phyloP scores from a whole-genome alignment of 2,797 vertebrate species.

The Xiphorhynchus erythropygius region DNA sequence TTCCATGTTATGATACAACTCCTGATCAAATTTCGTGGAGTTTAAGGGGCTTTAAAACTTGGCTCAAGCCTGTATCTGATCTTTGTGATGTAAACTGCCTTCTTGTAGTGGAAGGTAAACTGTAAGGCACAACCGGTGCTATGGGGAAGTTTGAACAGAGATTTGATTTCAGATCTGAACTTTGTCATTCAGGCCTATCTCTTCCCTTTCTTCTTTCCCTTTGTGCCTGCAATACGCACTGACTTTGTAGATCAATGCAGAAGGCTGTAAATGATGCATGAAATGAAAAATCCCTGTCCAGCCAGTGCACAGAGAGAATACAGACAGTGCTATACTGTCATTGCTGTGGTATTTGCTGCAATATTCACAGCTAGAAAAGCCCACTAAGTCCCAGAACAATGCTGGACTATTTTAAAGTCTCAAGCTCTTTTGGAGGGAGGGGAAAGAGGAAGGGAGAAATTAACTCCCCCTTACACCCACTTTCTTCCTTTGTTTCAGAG shows the following conservation, averaged over 20 bases:
- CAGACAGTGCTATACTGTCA: conserved; percentile 68
- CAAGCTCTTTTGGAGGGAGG: conserved; percentile 37
- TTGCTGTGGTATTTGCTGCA: conserved; percentile 71
- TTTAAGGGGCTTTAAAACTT: not conserved
- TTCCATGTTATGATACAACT: not conserved
- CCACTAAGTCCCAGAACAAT: conserved; percentile 70
- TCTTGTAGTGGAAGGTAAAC: not conserved
- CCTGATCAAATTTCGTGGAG: not conserved
- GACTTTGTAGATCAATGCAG: conserved; percentile 73
- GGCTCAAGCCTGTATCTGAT: not conserved
- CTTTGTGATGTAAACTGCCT: not conserved
- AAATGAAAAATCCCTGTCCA: conserved; percentile 74
- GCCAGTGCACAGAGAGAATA: conserved; percentile 68
- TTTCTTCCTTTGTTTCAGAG: conserved; percentile 50
- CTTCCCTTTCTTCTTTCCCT: conserved; percentile 66
- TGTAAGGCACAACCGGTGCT: not conserved
- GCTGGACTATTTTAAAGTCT: conserved; percentile 69
- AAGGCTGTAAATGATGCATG: conserved; percentile 74
- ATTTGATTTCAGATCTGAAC: conserved; percentile 59
- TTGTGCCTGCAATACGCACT: conserved; percentile 54
- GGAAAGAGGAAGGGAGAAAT: conserved; percentile 56
- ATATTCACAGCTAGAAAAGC: conserved; percentile 67
- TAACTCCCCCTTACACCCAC: conserved; percentile 54
- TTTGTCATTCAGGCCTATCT: conserved; percentile 57
- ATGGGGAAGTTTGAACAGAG: conserved; percentile 39